phyloP scores from a whole-genome alignment of 2,113 vertebrate genomes.

The Sialia sialis region DNA sequence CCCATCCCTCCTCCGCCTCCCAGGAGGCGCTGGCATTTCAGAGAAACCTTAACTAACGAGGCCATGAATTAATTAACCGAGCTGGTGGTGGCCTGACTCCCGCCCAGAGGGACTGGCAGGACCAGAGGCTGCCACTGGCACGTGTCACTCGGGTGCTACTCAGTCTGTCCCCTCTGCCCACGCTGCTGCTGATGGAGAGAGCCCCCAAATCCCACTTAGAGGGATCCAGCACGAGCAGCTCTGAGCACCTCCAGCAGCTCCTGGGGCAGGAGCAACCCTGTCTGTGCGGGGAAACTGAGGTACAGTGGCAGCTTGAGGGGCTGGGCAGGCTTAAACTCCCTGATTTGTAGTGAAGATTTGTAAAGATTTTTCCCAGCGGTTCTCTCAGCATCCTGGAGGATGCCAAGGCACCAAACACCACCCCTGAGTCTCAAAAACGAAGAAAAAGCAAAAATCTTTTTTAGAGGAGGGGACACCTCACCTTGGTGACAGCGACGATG shows the following conservation, averaged over 20 bases:
- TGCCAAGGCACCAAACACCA: neutral
- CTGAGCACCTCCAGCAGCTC: too few species aligned
- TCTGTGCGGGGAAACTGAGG: neutral
- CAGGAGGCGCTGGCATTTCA: neutral
- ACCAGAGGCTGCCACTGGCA: neutral
- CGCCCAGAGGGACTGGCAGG: neutral
- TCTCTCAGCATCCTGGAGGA: neutral
- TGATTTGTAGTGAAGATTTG: rapidly evolving
- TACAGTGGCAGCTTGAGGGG: neutral
- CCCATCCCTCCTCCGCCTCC: neutral
- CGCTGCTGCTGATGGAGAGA: too few species aligned
- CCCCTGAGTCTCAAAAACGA: too few species aligned
- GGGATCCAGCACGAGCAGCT: too few species aligned
- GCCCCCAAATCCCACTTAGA: too few species aligned
- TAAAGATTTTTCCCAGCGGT: rapidly evolving
- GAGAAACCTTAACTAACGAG: conserved; percentile 53
- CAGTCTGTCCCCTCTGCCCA: too few species aligned
- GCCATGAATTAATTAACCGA: neutral
- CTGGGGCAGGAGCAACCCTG: neutral
- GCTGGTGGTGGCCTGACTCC: rapidly evolving
- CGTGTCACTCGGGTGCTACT: neutral
- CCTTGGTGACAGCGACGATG: conserved; percentile 93
- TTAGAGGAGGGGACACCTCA: conserved; percentile 17
- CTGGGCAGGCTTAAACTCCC: neutral
- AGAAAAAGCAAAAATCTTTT: neutral